Evolutionary conservation across 2,113 vertebrate species (phyloP).

Genomic region (Ageneiosus marmoratus): DNA sequence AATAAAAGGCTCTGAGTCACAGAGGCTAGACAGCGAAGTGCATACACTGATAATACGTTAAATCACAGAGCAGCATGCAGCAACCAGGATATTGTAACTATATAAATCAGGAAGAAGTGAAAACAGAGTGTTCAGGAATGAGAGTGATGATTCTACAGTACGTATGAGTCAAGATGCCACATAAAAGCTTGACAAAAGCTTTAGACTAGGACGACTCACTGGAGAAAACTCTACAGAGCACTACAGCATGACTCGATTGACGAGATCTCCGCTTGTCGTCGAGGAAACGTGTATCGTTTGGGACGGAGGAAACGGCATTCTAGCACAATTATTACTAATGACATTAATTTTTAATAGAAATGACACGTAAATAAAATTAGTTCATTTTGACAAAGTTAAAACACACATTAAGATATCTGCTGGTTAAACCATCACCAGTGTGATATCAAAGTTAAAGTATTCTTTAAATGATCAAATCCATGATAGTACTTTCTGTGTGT

Average conservation of each 20-base stretch:
- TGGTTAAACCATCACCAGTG: not conserved
- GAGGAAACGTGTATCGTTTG: not conserved
- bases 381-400: too few species aligned
- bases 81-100: not conserved
- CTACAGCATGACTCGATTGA: not conserved
- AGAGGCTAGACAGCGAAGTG: conserved; percentile 12
- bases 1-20: conserved; percentile 39
- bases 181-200: conserved; percentile 26
- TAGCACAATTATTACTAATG: not conserved
- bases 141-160: not conserved
- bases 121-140: not conserved
- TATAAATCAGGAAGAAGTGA: not conserved
- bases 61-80: not conserved
- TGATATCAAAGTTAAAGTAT: too few species aligned
- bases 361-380: too few species aligned
- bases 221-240: not conserved
- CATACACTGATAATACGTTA: not conserved
- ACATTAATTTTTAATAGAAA: not conserved
- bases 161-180: not conserved
- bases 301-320: not conserved
- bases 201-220: not conserved
- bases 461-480: too few species aligned
- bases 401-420: not conserved
- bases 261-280: too few species aligned
- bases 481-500: too few species aligned